These are phyloP conservation scores for Zaprionus bogoriensis DNA, from an alignment of 2,888 invertebrate genomes.

Conservation along the genomic window DNA sequence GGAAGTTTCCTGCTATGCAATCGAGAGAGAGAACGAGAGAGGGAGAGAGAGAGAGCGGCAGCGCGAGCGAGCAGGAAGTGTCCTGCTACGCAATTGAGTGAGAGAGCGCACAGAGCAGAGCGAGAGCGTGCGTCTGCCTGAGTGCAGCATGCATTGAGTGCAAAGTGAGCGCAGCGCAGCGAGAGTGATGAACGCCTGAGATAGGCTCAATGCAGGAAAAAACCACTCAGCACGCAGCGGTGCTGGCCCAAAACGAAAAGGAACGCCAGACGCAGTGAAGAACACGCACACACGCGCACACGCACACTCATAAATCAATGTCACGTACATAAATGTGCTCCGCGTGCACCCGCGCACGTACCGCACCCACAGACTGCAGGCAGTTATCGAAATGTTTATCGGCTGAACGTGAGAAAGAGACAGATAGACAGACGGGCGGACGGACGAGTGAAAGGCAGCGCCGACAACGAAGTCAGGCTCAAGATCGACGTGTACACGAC, in stretches of 20 bases:
- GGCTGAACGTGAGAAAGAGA: slow-evolving; percentile 31
- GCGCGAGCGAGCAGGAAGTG: slow-evolving; percentile 1
- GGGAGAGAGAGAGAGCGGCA: neutral
- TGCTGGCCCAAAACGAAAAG: slow-evolving; percentile 10
- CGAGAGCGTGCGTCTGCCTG: neutral
- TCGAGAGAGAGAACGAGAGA: slow-evolving; percentile 4
- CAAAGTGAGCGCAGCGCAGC: neutral
- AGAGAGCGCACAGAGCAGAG: neutral
- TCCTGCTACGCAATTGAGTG: too few relatives aligned
- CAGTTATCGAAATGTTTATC: slow-evolving; percentile 40
- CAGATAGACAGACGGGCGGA: slow-evolving; percentile 31
- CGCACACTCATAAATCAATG: slow-evolving; percentile 56
- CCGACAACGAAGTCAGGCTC: slow-evolving; percentile 25
- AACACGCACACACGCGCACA: neutral
- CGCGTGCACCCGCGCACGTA: slow-evolving; percentile 36
- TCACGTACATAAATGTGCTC: slow-evolving; percentile 27
- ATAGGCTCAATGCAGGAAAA: neutral
- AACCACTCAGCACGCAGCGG: neutral
- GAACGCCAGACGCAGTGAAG: slow-evolving; percentile 30
- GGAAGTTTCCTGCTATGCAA: slow-evolving; percentile 42
- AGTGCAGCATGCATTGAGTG: neutral
- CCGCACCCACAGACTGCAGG: slow-evolving; percentile 16
- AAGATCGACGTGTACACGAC: neutral
- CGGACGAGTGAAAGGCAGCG: neutral
- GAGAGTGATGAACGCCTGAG: neutral